phyloP scores from a whole-genome alignment of 2,797 vertebrate species.

The Cetoscarus ocellatus region DNA sequence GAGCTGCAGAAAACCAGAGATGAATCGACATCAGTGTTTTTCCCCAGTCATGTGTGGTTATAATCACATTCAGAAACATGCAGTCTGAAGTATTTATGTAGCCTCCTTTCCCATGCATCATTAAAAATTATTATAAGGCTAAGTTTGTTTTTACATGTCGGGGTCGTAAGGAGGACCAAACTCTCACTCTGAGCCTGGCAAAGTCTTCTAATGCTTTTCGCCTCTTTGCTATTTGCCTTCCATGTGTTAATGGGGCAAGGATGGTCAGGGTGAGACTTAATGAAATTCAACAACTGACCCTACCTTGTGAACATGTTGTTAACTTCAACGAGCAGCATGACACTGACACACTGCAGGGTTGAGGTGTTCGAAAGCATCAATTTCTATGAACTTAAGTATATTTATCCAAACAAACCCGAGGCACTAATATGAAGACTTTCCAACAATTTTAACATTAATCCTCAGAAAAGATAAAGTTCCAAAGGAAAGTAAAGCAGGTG shows the following conservation, averaged over 20 bases:
- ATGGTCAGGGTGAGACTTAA: conserved; percentile 28
- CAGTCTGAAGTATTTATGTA: background rate
- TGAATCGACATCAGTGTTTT: conserved; percentile 2
- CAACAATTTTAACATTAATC: background rate
- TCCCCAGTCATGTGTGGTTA: conserved; percentile 12
- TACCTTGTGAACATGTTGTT: conserved; percentile 41
- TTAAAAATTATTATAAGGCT: background rate
- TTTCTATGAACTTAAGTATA: background rate
- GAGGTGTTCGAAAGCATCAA: background rate
- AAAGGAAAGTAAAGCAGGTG: too few species aligned
- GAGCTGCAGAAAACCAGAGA: conserved; percentile 10
- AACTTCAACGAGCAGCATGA: conserved; percentile 2
- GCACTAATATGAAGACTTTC: background rate
- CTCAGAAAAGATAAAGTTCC: background rate
- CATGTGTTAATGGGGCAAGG: conserved; percentile 62
- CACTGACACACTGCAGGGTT: background rate
- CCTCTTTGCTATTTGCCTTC: conserved; percentile 61
- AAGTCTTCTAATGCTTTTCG: conserved; percentile 30
- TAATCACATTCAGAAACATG: conserved; percentile 3
- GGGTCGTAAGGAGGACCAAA: conserved; percentile 9
- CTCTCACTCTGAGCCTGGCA: conserved; percentile 23
- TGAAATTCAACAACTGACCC: conserved; percentile 58
- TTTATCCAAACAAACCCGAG: background rate
- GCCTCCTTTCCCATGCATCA: background rate
- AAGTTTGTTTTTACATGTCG: background rate